Base-by-base conservation (phyloP, 2,113 vertebrate genomes). In the Alexandromys fortis region DNA sequence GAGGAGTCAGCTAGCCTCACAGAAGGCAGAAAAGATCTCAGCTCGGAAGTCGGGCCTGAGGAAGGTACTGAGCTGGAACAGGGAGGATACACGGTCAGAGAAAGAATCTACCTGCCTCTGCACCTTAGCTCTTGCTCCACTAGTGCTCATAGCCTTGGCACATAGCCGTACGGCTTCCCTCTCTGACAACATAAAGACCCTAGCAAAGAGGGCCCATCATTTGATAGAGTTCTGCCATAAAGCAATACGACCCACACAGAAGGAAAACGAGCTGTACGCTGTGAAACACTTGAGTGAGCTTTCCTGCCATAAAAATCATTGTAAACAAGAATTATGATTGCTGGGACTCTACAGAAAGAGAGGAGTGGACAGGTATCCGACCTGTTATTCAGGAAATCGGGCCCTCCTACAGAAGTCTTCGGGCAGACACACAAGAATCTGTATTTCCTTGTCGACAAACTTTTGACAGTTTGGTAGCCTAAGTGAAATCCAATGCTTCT, bases 241-340 rank as follows among this genome's bases (percentile, higher is more conserved):
- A 30, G 79, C 17, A 77, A 45, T 61, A 67, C 0, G 33, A 45
- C 22, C 16, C 42, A 30, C 63, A 61, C 33, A 70, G 16, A 91
- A 47, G 28, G 33, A 49, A 47, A 70, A 78, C 8, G 47, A 75
- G 26, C 16, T 21, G 28, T 91, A 78, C 63, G 68, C 63, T 68
- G 28, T n/a, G 70, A 91, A 77, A 61, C 83, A 86, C n/a, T 70
- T 94, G 63, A 26, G 11, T 19, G 83, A 78, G 49, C 30, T 30
- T 17, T 77, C 33, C 73, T 86, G 35, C 77, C 45, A 94, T 38
- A 90, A 68, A 58, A 35, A 91, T 45, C 52, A 30, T 19, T 68
- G 86, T 61, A 68, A 87, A 58, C 30, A 91, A 75, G 79, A 76
- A 28, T 77, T 68, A 58, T 86, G 89, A 77, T 75, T 58, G 45